A percentile compares a stretch with the other conserved stretches of the same genome.
Conservation (phyloP, 2,888 invertebrate species). For the Pedicia rivosa region DNA sequence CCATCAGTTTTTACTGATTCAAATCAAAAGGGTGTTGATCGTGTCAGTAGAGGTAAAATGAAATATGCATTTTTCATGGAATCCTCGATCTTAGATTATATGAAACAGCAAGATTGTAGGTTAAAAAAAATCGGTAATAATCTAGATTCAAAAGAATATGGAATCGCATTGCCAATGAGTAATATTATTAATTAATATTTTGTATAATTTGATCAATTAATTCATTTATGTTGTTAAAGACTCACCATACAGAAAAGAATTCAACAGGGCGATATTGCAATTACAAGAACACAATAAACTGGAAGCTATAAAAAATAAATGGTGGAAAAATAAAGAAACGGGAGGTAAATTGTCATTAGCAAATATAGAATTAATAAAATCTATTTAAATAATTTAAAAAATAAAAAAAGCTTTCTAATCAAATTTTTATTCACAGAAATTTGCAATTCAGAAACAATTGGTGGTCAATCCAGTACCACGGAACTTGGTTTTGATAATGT, state of each 20-base stretch:
- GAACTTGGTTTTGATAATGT: slow-evolving; percentile 44
- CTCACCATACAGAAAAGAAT: slow-evolving; percentile 57
- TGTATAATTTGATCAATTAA: neutral
- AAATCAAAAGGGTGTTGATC: slow-evolving; percentile 71
- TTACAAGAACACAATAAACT: slow-evolving; percentile 80
- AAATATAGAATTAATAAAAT: no score
- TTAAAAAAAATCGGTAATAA: slow-evolving; percentile 62
- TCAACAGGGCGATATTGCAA: slow-evolving; percentile 77
- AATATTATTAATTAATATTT: slow-evolving; percentile 28
- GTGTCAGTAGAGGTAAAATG: slow-evolving; percentile 56
- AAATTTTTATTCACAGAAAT: no score
- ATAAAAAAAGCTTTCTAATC: no score
- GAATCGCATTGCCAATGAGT: slow-evolving; percentile 84
- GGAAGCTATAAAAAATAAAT: slow-evolving; percentile 66
- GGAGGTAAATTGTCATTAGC: slow-evolving; percentile 41
- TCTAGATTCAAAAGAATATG: slow-evolving; percentile 84
- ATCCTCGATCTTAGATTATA: slow-evolving; percentile 85
- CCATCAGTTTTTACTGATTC: slow-evolving; percentile 63
- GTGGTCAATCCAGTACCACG: no score
- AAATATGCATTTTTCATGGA: slow-evolving; percentile 93
- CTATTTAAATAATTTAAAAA: no score
- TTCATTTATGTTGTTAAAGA: slow-evolving; percentile 31
- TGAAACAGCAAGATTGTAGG: slow-evolving; percentile 62
- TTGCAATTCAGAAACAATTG: no score
- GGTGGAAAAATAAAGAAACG: slow-evolving; percentile 68